Evolutionary conservation across 2,888 invertebrate genomes (phyloP), one percentile per base, ranked within the genome.

Genomic region (Drosophila prolongata): DNA sequence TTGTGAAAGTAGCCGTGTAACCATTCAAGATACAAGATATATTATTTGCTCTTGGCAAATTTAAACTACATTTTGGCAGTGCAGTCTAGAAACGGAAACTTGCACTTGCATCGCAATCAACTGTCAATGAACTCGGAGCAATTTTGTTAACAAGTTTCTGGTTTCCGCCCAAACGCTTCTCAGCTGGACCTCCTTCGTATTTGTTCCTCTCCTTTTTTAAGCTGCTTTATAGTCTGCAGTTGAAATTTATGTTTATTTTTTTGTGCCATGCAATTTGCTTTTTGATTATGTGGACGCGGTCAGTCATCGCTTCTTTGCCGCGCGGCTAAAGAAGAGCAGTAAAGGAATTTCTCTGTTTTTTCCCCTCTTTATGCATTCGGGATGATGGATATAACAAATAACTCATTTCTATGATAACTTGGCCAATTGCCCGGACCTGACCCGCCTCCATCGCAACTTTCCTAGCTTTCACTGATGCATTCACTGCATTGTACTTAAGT

Each of bases 331-430:
- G 30, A 6, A 30, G 30, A 30, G 43, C 46, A 34, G 35, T 34
- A 13, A 35, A 42, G 24, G 49, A 43, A 38, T 53, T 30, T 68
- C 38, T 44, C 19, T 69, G 75, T 52, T 42, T 38, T 30, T 62
- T 30, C 30, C 44, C 55, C 37, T 35, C 64, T 67, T 72, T 67
- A 59, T 55, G 53, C 64, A 64, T 61, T 77, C 59, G 57, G 42
- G 66, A 42, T 74, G 82, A 79, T 79, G 65, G 69, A 67, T 82
- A 64, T 62, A 59, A 60, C 49, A 60, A 74, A 77, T 70, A 79
- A 61, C 79, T 79, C 82, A 77, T 84, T 79, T 79, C 77, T 79
- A 81, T 79, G 79, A 60, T 79, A 79, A 79, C 79, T 65, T 61
- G 59, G 67, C 55, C 71, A 71, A 73, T 71, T 71, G 65, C 56